Conservation (phyloP, 1,140 invertebrate species). For the Panonychus citri region DNA sequence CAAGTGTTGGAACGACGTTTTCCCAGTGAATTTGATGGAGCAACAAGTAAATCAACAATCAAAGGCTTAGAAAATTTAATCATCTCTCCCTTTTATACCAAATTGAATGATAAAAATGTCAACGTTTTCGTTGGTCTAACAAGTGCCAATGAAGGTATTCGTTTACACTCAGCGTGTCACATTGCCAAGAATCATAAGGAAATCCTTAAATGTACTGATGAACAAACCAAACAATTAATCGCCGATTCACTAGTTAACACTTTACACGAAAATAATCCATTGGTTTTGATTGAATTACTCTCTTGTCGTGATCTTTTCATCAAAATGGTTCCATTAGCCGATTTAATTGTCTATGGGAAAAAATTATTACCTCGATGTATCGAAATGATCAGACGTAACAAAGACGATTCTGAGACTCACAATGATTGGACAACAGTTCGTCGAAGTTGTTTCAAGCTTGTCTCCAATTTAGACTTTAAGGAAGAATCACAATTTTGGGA, state of each 20-base stretch:
- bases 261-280: neutral
- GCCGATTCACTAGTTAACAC: neutral
- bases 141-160: neutral
- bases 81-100: neutral
- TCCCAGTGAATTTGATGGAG: neutral
- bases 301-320: neutral
- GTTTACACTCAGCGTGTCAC: neutral
- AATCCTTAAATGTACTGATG: neutral
- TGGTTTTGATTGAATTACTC: neutral
- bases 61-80: neutral
- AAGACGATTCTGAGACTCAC: neutral
- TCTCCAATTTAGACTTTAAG: neutral
- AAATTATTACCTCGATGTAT: neutral
- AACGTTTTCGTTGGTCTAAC: neutral
- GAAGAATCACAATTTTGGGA: neutral
- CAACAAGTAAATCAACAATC: neutral
- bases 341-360: neutral
- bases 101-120: neutral
- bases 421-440: neutral
- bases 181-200: neutral
- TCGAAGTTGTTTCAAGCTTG: neutral
- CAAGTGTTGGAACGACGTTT: neutral
- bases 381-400: neutral
- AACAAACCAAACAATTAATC: neutral
- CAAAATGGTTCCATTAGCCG: neutral